Conservation (phyloP, 2,797 vertebrate genomes). For the Threskiornis aethiopicus region DNA sequence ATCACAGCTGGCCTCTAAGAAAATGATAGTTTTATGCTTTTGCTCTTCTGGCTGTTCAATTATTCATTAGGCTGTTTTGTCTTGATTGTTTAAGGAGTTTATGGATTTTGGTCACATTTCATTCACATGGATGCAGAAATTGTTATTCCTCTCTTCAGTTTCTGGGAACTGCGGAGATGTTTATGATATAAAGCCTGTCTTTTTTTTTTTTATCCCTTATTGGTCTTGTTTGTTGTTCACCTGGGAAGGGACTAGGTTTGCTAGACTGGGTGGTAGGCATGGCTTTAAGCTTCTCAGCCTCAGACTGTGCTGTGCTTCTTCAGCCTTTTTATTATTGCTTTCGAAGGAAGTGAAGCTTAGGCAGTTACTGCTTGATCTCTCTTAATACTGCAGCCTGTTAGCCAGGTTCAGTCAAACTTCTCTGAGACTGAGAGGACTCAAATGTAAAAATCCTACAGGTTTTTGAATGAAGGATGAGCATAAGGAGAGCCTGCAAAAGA, state of each 20-base stretch:
- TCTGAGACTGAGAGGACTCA: neutral
- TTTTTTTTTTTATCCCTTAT: neutral
- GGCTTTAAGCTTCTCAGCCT: neutral
- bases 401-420: neutral
- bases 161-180: neutral
- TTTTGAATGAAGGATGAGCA: neutral
- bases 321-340: neutral
- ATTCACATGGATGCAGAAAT: neutral
- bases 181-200: neutral
- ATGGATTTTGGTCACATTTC: neutral
- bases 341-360: neutral
- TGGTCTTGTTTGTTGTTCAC: neutral
- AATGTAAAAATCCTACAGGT: neutral
- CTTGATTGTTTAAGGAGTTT: neutral
- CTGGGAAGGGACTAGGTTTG: neutral
- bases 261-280: neutral
- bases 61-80: slow-evolving; percentile 9
- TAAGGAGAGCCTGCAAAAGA: neutral
- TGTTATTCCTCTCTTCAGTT: neutral
- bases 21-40: slow-evolving; percentile 16
- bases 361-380: neutral
- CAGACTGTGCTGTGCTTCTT: neutral
- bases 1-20: slow-evolving; percentile 29
- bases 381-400: neutral
- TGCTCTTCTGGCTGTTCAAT: neutral